These are phyloP conservation scores for Odocoileus virginianus DNA, from an alignment of 2,113 vertebrate species.

Conservation along the genomic window DNA sequence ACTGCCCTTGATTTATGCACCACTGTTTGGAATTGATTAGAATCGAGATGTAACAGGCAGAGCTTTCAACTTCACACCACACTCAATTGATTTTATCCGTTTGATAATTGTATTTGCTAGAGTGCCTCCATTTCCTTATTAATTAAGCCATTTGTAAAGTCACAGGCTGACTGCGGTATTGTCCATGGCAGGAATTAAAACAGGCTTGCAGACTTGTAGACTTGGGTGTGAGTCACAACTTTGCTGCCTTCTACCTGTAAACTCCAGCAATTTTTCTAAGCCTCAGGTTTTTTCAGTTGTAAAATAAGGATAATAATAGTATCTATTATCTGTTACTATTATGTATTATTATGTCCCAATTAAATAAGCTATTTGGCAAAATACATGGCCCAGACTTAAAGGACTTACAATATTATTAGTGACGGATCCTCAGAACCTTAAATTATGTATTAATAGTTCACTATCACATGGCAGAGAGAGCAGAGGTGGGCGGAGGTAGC, in stretches of 20 bases:
- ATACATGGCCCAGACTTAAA: background rate
- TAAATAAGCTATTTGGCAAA: background rate
- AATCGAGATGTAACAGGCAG: background rate
- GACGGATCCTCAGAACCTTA: background rate
- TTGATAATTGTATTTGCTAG: background rate
- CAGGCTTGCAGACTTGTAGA: background rate
- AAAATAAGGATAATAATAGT: background rate
- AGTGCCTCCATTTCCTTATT: background rate
- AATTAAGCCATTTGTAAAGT: constrained; percentile 3
- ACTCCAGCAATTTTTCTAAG: background rate
- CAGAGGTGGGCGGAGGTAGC: background rate
- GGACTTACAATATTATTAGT: background rate
- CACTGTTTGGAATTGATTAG: background rate
- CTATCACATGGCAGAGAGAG: background rate
- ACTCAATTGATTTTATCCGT: background rate
- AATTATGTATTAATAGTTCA: background rate
- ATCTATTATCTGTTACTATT: background rate
- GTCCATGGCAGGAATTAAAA: background rate
- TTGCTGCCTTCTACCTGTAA: background rate
- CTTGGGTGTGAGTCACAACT: background rate
- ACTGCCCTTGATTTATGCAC: background rate
- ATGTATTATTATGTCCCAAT: background rate
- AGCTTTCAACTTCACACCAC: background rate
- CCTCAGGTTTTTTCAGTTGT: background rate
- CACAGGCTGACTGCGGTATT: background rate